These are phyloP conservation scores for Melolontha melolontha DNA, from an alignment of 2,888 invertebrate genomes.

Conservation along the genomic window DNA sequence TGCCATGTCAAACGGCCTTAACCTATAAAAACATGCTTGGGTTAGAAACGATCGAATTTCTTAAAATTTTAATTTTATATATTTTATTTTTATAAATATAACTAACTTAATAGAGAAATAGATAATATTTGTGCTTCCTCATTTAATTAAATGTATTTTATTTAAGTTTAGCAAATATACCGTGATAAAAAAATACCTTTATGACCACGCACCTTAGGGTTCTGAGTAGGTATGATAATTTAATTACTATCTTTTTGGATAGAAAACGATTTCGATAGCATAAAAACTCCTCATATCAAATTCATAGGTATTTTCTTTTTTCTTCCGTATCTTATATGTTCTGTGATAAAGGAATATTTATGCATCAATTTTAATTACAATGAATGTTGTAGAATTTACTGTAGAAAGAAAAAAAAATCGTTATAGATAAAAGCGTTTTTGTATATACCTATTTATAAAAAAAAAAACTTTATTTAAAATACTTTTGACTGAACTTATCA, in stretches of 20 bases:
- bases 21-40: no score
- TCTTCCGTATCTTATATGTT: conserved; percentile 5
- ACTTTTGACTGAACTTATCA: conserved; percentile 26
- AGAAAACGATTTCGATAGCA: no score
- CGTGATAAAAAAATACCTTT: conserved; percentile 4
- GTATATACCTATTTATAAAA: conserved; percentile 27
- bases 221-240: not conserved
- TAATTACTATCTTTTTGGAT: no score
- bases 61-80: no score
- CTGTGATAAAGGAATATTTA: conserved; percentile 41
- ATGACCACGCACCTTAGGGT: conserved; percentile 19
- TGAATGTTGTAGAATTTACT: conserved; percentile 14
- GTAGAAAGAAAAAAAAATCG: conserved; percentile 3
- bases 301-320: not conserved
- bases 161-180: not conserved
- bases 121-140: conserved; percentile 18
- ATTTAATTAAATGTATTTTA: conserved; percentile 1
- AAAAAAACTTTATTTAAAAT: conserved; percentile 17
- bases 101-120: no score
- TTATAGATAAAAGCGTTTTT: not conserved
- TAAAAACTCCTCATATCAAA: no score
- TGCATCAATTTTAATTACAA: conserved; percentile 8
- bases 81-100: no score
- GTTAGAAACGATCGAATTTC: no score
- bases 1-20: no score